These are phyloP conservation scores for Dioctria rufipes DNA, from an alignment of 2,888 invertebrate genomes.

Conservation along the genomic window DNA sequence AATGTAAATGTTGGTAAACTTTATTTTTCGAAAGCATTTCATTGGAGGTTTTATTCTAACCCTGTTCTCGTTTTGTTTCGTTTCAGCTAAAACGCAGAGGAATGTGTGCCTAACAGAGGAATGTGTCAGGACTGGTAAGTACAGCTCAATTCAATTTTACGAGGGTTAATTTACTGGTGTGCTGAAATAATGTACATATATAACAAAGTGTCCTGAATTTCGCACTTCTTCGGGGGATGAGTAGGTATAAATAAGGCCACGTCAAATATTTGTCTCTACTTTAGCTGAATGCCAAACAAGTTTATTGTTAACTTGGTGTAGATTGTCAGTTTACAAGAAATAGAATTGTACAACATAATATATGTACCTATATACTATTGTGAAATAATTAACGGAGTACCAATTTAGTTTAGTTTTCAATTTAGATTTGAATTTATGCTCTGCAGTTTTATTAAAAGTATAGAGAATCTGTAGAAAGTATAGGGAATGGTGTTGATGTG, in stretches of 20 bases:
- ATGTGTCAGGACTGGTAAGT: slow-evolving; percentile 76
- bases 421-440: too few relatives aligned
- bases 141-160: slow-evolving; percentile 23
- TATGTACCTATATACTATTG: too few relatives aligned
- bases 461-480: too few relatives aligned
- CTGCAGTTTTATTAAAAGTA: too few relatives aligned
- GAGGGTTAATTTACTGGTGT: slow-evolving; percentile 33
- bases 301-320: background rate
- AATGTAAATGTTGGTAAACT: slow-evolving; percentile 11
- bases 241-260: background rate
- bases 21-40: slow-evolving; percentile 31
- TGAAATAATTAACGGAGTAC: too few relatives aligned
- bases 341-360: background rate
- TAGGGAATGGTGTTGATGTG: too few relatives aligned
- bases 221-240: background rate
- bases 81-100: slow-evolving; percentile 62
- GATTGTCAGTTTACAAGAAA: background rate
- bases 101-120: slow-evolving; percentile 75
- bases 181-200: slow-evolving; percentile 15
- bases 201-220: background rate
- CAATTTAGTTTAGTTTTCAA: too few relatives aligned
- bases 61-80: slow-evolving; percentile 47
- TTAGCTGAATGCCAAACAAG: slow-evolving; percentile 30
- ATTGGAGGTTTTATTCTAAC: slow-evolving; percentile 16
- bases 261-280: slow-evolving; percentile 27